A percentile compares a stretch with the other conserved stretches of the same genome.
phyloP scores from a whole-genome alignment of 2,797 vertebrate species.

The Coregonus ussuriensis region DNA sequence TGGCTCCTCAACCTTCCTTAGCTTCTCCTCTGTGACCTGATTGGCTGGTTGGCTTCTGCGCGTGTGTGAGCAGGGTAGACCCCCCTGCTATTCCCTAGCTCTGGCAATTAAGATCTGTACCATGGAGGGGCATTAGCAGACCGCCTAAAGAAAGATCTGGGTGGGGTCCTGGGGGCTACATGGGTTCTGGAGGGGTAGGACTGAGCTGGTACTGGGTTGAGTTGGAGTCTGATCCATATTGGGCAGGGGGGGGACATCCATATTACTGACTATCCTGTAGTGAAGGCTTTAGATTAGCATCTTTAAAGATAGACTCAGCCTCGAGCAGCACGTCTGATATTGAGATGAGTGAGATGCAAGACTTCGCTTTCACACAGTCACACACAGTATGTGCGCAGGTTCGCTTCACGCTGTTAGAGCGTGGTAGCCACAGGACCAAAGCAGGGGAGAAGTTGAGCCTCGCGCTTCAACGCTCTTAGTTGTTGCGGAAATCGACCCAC shows the following conservation, averaged over 20 bases:
- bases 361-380: no score
- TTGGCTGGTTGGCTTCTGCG: constrained; percentile 56
- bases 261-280: not conserved
- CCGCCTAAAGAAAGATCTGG: not conserved
- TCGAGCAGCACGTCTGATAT: no score
- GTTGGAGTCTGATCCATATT: not conserved
- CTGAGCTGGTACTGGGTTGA: not conserved
- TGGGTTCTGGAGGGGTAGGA: not conserved
- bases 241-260: not conserved
- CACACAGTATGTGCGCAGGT: no score
- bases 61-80: constrained; percentile 39
- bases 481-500: no score
- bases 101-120: not conserved
- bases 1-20: constrained; percentile 52
- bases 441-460: no score
- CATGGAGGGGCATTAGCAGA: not conserved
- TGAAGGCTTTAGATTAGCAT: not conserved
- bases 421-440: no score
- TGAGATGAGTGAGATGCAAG: no score
- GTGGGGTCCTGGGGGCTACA: not conserved
- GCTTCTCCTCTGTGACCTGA: constrained; percentile 54
- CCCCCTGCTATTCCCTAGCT: not conserved
- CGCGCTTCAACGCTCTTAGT: no score
- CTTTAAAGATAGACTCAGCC: no score
- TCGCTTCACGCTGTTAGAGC: no score